Conservation (phyloP, 1,140 invertebrate genomes). For the Stegodyphus mimosarum region DNA sequence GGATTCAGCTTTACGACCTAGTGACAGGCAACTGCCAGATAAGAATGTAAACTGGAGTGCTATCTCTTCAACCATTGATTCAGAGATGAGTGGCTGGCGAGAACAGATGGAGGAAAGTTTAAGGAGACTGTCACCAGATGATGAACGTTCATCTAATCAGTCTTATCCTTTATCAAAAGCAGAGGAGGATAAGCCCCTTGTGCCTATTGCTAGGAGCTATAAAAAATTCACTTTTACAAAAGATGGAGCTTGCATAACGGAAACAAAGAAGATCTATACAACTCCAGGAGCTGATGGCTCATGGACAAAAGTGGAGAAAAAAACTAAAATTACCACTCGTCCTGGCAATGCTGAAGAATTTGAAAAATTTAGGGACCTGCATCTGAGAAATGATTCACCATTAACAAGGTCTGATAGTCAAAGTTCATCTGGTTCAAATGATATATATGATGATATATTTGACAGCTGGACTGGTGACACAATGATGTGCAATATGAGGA, state of each 20-base stretch:
- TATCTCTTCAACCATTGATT: constrained; percentile 51
- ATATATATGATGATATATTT: constrained; percentile 66
- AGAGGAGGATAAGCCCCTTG: constrained; percentile 47
- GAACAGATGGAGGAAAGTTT: constrained; percentile 58
- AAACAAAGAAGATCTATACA: constrained; percentile 64
- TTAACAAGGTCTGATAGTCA: constrained; percentile 62
- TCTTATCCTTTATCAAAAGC: constrained; percentile 29
- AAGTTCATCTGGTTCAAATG: constrained; percentile 64
- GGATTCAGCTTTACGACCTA: constrained; percentile 2
- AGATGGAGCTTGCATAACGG: constrained; percentile 64
- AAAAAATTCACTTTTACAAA: constrained; percentile 65
- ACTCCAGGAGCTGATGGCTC: constrained; percentile 62
- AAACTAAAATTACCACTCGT: constrained; percentile 63
- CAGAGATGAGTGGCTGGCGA: constrained; percentile 54
- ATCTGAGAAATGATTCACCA: constrained; percentile 35
- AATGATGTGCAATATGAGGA: constrained; percentile 62
- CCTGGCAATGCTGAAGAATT: constrained; percentile 52
- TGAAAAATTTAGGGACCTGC: constrained; percentile 46
- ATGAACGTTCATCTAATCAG: constrained; percentile 25
- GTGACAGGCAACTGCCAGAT: constrained; percentile 7
- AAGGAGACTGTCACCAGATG: constrained; percentile 56
- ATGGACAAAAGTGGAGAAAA: constrained; percentile 64
- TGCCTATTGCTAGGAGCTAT: constrained; percentile 64
- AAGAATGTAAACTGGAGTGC: constrained; percentile 43
- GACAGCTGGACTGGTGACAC: constrained; percentile 64